Percentiles rank a stretch among this genome's conserved stretches.
These are phyloP conservation scores for Drosophila repletoides DNA, from an alignment of 1,140 invertebrate genomes.

Conservation along the genomic window DNA sequence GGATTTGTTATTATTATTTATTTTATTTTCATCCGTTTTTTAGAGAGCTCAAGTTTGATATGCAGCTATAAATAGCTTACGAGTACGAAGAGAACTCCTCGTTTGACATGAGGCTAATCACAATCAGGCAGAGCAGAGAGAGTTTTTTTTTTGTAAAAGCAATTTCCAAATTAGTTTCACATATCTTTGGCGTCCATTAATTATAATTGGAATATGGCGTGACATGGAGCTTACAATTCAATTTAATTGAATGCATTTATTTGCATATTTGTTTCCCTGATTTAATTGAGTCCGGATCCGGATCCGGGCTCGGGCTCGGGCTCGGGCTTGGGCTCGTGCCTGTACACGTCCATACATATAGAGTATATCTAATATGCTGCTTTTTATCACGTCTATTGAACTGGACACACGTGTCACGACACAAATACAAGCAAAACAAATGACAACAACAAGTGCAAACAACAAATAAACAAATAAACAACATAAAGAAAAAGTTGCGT, in stretches of 20 bases:
- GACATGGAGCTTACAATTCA: constrained; percentile 30
- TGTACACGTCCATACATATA: too few relatives aligned
- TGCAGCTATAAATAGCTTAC: too few relatives aligned
- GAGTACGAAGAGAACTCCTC: too few relatives aligned
- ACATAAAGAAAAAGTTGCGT: constrained; percentile 18
- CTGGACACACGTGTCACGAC: constrained; percentile 13
- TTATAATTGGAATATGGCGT: constrained; percentile 26
- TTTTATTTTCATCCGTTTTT: not conserved
- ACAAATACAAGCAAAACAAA: constrained; percentile 22
- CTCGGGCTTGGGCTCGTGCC: too few relatives aligned
- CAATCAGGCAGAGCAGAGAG: constrained; percentile 1
- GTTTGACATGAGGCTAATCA: too few relatives aligned
- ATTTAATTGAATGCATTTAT: constrained; percentile 70
- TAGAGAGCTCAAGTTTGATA: too few relatives aligned
- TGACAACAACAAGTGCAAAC: constrained; percentile 28
- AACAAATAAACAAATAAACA: constrained; percentile 32
- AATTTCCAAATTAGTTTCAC: constrained; percentile 28
- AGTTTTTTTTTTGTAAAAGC: not conserved
- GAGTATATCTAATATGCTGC: constrained; percentile 30
- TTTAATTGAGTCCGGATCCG: constrained; percentile 38
- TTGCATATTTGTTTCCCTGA: constrained; percentile 47
- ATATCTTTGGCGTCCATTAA: constrained; percentile 25
- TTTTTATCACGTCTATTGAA: constrained; percentile 19
- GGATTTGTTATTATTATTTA: not conserved
- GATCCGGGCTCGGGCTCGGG: too few relatives aligned